Evolutionary conservation across 2,888 invertebrate species (phyloP).

Genomic region (Morpho helenor): DNA sequence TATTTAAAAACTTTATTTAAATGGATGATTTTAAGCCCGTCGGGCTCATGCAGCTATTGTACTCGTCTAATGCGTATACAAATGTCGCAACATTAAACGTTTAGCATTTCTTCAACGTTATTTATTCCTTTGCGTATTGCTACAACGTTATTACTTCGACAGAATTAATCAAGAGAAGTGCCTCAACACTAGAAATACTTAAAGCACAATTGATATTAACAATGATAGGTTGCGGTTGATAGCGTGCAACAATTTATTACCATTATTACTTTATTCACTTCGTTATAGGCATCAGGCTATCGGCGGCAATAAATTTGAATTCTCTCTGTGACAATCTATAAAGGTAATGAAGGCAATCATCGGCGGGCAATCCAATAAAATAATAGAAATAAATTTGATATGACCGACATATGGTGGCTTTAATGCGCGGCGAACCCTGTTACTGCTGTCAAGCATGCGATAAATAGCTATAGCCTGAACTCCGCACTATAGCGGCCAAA

Average conservation of each 20-base stretch:
- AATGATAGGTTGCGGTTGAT: constrained; percentile 36
- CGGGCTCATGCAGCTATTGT: constrained; percentile 68
- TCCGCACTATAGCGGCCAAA: constrained; percentile 68
- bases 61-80: constrained; percentile 58
- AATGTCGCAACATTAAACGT: constrained; percentile 37
- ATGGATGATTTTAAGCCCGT: constrained; percentile 77
- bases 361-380: constrained; percentile 71
- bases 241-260: constrained; percentile 66
- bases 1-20: constrained; percentile 80
- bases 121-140: constrained; percentile 14
- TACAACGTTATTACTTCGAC: constrained; percentile 17
- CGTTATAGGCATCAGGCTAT: constrained; percentile 71
- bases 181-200: constrained; percentile 14
- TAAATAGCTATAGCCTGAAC: constrained; percentile 66
- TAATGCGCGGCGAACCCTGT: constrained; percentile 74
- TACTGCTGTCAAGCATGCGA: constrained; percentile 79
- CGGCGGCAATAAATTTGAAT: constrained; percentile 73
- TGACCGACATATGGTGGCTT: constrained; percentile 76
- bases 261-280: constrained; percentile 70
- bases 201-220: constrained; percentile 30
- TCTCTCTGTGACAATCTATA: constrained; percentile 75
- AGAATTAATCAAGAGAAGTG: constrained; percentile 22
- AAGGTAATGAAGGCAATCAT: constrained; percentile 77
- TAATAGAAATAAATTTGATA: constrained; percentile 80
- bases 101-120: constrained; percentile 12